Conservation (phyloP, 2,797 vertebrate species). For the Coccyzus lansbergi region DNA sequence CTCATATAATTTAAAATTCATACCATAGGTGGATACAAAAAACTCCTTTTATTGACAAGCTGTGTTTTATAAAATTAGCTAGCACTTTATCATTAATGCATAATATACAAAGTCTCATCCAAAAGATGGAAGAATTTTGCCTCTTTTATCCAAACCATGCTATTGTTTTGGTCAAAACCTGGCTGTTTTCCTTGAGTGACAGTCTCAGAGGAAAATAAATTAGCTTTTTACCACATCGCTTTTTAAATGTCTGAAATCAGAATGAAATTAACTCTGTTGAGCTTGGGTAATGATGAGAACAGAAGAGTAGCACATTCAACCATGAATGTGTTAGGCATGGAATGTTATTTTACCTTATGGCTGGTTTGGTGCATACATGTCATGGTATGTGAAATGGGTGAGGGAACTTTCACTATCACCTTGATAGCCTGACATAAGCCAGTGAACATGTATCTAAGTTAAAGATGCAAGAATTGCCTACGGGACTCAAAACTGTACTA, state of each 20-base stretch:
- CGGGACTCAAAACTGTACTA: not conserved
- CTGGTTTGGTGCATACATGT: not conserved
- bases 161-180: not conserved
- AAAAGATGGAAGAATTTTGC: not conserved
- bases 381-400: not conserved
- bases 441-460: not conserved
- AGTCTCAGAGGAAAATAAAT: conserved; percentile 3
- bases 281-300: not conserved
- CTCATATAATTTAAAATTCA: not conserved
- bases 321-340: not conserved
- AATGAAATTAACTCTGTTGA: not conserved
- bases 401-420: not conserved
- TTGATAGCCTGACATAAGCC: not conserved
- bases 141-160: not conserved
- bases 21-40: not conserved
- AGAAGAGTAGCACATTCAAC: not conserved
- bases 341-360: not conserved
- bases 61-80: conserved; percentile 26
- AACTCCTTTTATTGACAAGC: not conserved
- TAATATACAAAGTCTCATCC: conserved; percentile 8
- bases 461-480: not conserved
- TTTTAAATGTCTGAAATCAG: not conserved
- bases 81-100: conserved; percentile 12
- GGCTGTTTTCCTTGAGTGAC: not conserved
- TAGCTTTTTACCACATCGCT: not conserved